A percentile compares a stretch with the other conserved stretches of the same genome.
Conservation (phyloP, 2,888 invertebrate genomes). For the Oscheius sp. region DNA sequence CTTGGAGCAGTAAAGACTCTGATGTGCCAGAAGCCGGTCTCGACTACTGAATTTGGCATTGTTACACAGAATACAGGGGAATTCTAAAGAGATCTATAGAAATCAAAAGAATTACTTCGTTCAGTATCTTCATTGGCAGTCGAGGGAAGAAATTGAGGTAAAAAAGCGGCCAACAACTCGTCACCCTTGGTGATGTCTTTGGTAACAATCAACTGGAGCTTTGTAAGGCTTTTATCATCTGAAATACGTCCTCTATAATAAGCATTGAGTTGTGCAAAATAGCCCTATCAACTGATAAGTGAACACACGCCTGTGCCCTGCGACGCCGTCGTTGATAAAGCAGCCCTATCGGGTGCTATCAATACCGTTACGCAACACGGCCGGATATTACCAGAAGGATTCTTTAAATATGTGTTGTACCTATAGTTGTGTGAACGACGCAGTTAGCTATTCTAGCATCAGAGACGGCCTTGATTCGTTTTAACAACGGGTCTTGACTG, state of each 20-base stretch:
- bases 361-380: slow-evolving; percentile 1
- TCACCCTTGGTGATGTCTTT: slow-evolving; percentile 21
- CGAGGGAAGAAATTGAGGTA: slow-evolving; percentile 18
- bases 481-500: slow-evolving; percentile 20
- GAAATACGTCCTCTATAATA: not conserved
- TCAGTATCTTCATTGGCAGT: slow-evolving; percentile 6
- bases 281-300: slow-evolving; percentile 1
- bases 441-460: slow-evolving; percentile 44
- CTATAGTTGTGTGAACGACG: no score
- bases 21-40: slow-evolving; percentile 41
- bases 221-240: slow-evolving; percentile 16
- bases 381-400: slow-evolving; percentile 33
- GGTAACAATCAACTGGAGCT: slow-evolving; percentile 26
- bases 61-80: slow-evolving; percentile 40
- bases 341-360: slow-evolving; percentile 11
- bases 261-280: not conserved
- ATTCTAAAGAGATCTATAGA: slow-evolving; percentile 32
- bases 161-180: slow-evolving; percentile 19
- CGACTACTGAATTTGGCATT: slow-evolving; percentile 45
- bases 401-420: no score
- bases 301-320: slow-evolving; percentile 11
- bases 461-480: slow-evolving; percentile 22
- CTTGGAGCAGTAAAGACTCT: slow-evolving; percentile 39
- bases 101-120: not conserved
- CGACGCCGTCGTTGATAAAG: not conserved